These are phyloP conservation scores for Phylloscopus collybita DNA, from an alignment of 2,797 vertebrate genomes.

Conservation along the genomic window DNA sequence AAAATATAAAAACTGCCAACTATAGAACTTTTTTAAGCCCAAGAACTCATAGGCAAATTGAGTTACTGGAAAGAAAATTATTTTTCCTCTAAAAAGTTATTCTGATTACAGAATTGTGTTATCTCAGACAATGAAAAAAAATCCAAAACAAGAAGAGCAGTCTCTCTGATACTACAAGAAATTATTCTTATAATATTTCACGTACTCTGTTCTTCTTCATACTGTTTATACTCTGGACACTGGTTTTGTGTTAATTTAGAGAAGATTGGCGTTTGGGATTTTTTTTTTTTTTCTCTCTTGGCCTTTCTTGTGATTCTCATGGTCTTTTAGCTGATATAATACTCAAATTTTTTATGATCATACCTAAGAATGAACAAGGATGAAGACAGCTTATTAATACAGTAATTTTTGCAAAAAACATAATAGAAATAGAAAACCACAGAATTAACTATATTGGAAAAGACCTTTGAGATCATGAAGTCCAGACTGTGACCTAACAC, in stretches of 20 bases:
- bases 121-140: background rate
- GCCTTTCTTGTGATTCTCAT: background rate
- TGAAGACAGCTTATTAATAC: background rate
- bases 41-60: background rate
- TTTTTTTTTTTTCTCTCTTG: background rate
- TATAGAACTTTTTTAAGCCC: background rate
- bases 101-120: background rate
- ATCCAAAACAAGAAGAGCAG: background rate
- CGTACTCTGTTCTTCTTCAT: background rate
- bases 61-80: background rate
- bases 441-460: background rate
- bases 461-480: background rate
- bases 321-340: background rate
- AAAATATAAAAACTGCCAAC: background rate
- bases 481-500: background rate
- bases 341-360: background rate
- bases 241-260: background rate
- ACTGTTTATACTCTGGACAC: background rate
- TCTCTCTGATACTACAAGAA: background rate
- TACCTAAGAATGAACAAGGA: background rate
- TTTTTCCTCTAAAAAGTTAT: background rate
- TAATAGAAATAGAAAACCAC: background rate
- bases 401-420: background rate
- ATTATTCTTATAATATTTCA: background rate
- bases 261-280: accelerated